phyloP scores from a whole-genome alignment of 1,140 invertebrate genomes.

The Hycleus phaleratus region DNA sequence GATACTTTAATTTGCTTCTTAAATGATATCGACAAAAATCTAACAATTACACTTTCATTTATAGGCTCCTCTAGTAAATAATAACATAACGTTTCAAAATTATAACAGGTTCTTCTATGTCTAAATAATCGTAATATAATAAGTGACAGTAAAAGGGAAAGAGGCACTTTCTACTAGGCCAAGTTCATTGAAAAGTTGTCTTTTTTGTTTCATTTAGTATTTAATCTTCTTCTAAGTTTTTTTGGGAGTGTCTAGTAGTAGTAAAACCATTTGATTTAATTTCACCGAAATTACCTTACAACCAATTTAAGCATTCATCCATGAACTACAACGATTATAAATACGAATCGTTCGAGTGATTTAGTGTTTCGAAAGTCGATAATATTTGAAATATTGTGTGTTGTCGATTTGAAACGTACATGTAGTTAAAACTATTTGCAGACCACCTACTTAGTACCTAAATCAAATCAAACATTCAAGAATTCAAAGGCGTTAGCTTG shows the following conservation, averaged over 20 bases:
- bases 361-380: too few relatives aligned
- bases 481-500: too few relatives aligned
- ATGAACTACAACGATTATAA: neutral
- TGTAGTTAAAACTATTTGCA: too few relatives aligned
- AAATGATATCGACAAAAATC: too few relatives aligned
- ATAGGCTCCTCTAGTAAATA: too few relatives aligned
- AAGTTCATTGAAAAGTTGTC: conserved; percentile 1
- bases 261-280: conserved; percentile 2
- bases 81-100: neutral
- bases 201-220: neutral
- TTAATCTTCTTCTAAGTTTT: conserved; percentile 6
- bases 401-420: too few relatives aligned
- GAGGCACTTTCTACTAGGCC: conserved; percentile 13
- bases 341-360: too few relatives aligned
- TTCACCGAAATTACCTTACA: conserved; percentile 5
- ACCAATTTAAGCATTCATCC: conserved; percentile 1
- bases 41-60: too few relatives aligned
- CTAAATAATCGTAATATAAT: neutral
- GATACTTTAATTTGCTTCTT: too few relatives aligned
- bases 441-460: too few relatives aligned
- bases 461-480: too few relatives aligned
- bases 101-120: conserved; percentile 6
- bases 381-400: too few relatives aligned
- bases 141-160: conserved; percentile 11
- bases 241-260: conserved; percentile 9